Conservation (phyloP, 1,140 invertebrate genomes). For the Leptinotarsa defecta region DNA sequence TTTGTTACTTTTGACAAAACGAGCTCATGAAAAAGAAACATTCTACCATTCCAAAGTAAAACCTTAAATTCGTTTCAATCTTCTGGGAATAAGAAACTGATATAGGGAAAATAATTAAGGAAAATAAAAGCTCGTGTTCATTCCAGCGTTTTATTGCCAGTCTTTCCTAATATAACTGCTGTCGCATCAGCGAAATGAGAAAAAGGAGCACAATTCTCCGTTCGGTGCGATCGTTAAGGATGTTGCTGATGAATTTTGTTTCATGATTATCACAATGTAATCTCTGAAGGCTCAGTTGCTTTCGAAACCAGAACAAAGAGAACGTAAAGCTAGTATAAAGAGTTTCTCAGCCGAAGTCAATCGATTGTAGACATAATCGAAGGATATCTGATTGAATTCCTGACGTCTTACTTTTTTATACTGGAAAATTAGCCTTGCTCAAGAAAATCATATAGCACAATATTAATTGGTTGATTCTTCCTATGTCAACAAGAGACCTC, state of each 20-base stretch:
- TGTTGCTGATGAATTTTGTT: background rate
- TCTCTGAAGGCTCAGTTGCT: too few relatives aligned
- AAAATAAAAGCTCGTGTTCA: slow-evolving; percentile 6
- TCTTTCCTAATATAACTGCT: background rate
- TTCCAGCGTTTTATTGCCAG: slow-evolving; percentile 5
- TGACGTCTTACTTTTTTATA: too few relatives aligned
- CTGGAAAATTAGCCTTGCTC: too few relatives aligned
- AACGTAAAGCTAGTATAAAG: too few relatives aligned
- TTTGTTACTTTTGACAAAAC: background rate
- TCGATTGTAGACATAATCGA: too few relatives aligned
- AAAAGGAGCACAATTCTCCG: background rate
- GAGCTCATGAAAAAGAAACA: background rate
- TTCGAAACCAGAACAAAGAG: too few relatives aligned
- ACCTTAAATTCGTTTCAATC: background rate
- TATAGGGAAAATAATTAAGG: background rate
- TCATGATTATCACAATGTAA: background rate
- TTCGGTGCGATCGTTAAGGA: background rate
- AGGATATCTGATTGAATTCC: too few relatives aligned
- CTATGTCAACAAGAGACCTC: too few relatives aligned
- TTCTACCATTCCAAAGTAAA: background rate
- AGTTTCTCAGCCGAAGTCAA: too few relatives aligned
- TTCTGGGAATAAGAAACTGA: background rate
- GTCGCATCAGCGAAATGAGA: slow-evolving; percentile 1
- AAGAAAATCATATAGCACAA: too few relatives aligned
- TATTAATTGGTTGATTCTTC: too few relatives aligned